Conservation (phyloP, 2,113 vertebrate species). For the Sylvietta virens region DNA sequence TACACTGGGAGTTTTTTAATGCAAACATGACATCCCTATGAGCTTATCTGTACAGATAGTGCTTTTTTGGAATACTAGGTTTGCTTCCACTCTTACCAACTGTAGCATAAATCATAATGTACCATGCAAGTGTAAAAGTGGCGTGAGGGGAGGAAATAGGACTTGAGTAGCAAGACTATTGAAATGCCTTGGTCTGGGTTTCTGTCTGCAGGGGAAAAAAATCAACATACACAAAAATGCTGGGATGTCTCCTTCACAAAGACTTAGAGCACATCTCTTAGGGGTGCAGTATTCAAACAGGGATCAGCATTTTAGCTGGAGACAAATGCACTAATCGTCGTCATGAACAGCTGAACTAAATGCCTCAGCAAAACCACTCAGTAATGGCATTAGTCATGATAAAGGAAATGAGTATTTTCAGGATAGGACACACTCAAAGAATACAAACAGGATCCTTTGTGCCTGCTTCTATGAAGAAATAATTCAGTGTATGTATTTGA, state of each 20-base stretch:
- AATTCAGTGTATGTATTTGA: conserved; percentile 4
- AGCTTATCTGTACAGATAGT: neutral
- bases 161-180: neutral
- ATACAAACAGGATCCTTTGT: conserved; percentile 34
- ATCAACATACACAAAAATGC: neutral
- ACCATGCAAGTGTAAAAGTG: neutral
- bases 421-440: neutral
- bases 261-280: neutral
- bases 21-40: neutral
- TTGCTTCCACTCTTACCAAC: neutral
- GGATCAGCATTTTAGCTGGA: conserved; percentile 50
- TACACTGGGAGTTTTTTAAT: neutral
- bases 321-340: conserved; percentile 25
- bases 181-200: neutral
- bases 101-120: neutral
- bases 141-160: neutral
- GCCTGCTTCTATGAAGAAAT: neutral
- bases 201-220: neutral
- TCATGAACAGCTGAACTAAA: conserved; percentile 17
- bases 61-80: neutral
- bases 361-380: conserved; percentile 40
- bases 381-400: conserved; percentile 31
- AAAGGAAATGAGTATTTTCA: conserved; percentile 42
- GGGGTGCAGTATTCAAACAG: neutral
- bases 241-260: neutral